Percentiles rank a stretch among this genome's conserved stretches.
Evolutionary conservation across 2,888 invertebrate species (phyloP).

Genomic region (Pachydiplax longipennis): DNA sequence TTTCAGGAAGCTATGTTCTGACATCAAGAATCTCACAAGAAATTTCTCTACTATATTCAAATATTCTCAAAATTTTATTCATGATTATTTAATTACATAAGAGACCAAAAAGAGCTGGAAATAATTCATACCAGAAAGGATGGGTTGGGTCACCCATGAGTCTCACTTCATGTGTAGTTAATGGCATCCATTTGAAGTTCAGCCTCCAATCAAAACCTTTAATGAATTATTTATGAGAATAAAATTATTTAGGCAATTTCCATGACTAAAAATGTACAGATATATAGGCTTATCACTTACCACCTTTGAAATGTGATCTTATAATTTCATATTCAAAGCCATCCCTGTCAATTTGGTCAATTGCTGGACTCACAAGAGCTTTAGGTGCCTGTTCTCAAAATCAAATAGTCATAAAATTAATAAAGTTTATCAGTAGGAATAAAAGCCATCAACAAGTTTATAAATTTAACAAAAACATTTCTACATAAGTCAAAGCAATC

Average conservation of each 20-base stretch:
- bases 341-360: slow-evolving; percentile 29
- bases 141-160: slow-evolving; percentile 11
- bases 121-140: background rate
- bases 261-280: background rate
- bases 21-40: too few relatives aligned
- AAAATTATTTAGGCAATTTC: background rate
- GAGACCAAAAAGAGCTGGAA: background rate
- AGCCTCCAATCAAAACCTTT: slow-evolving; percentile 29
- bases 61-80: too few relatives aligned
- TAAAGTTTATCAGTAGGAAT: too few relatives aligned
- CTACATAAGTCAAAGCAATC: too few relatives aligned
- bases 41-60: too few relatives aligned
- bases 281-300: background rate
- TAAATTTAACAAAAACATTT: too few relatives aligned
- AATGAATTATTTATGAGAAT: background rate
- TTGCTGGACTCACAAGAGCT: slow-evolving; percentile 14
- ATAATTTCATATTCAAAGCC: slow-evolving; percentile 27
- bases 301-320: slow-evolving; percentile 26
- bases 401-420: too few relatives aligned
- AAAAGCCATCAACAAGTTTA: too few relatives aligned
- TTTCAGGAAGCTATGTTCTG: too few relatives aligned
- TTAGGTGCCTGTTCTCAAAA: slow-evolving; percentile 17
- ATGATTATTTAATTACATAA: too few relatives aligned
- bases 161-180: slow-evolving; percentile 12
- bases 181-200: slow-evolving; percentile 27